Evolutionary conservation across 1,140 invertebrate species (phyloP).

Genomic region (Drosophila repleta): DNA sequence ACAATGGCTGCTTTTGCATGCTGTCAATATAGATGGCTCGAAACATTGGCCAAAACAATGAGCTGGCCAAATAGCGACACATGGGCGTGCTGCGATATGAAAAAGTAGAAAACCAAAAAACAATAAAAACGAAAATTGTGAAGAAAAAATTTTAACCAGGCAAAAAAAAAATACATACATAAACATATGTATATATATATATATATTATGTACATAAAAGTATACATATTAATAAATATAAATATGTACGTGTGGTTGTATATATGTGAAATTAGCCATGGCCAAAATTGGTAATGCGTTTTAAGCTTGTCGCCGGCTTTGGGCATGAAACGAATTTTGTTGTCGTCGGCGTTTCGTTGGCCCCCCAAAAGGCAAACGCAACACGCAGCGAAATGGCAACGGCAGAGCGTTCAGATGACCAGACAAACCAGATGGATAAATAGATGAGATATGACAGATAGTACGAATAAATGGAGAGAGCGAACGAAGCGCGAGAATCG

Average conservation of each 20-base stretch:
- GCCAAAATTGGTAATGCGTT: constrained; percentile 75
- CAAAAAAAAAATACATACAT: not conserved
- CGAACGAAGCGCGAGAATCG: not conserved
- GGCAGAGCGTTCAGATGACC: constrained; percentile 29
- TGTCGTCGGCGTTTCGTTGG: constrained; percentile 48
- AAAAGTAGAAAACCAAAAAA: not conserved
- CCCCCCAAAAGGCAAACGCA: constrained; percentile 58
- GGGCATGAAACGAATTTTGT: constrained; percentile 77
- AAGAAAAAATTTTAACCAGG: constrained; percentile 1
- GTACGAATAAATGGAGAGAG: constrained; percentile 5
- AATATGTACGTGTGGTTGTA: not conserved
- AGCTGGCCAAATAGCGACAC: constrained; percentile 22
- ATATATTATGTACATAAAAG: not conserved
- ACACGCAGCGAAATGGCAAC: constrained; percentile 43
- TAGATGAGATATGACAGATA: constrained; percentile 31
- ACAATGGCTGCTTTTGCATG: constrained; percentile 14
- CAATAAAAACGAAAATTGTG: not conserved
- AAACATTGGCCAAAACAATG: constrained; percentile 31
- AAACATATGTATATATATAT: not conserved
- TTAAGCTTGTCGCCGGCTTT: constrained; percentile 70
- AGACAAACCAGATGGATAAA: constrained; percentile 8
- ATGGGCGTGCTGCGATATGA: constrained; percentile 9
- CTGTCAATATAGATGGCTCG: constrained; percentile 18
- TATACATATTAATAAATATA: not conserved
- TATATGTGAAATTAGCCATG: constrained; percentile 71